A percentile compares a stretch with the other conserved stretches of the same genome.
phyloP scores from a whole-genome alignment of 2,888 invertebrate genomes.

The Catocala sponsa region DNA sequence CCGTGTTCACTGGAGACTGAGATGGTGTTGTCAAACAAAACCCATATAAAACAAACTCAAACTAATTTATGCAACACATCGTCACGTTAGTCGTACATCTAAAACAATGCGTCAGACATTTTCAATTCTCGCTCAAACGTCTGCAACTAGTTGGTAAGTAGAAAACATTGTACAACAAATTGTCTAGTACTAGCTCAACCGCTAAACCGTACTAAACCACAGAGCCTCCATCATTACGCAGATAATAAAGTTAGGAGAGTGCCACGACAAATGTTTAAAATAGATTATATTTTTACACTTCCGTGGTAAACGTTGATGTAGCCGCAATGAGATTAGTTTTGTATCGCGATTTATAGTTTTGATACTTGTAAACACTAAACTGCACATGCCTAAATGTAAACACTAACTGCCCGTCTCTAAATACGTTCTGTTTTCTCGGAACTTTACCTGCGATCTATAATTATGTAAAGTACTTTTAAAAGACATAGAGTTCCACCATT shows the following conservation, averaged over 20 bases:
- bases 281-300: slow-evolving; percentile 86
- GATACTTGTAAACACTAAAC: slow-evolving; percentile 35
- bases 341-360: slow-evolving; percentile 38
- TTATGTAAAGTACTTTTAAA: too few species aligned
- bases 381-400: too few species aligned
- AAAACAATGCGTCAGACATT: too few species aligned
- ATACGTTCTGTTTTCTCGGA: too few species aligned
- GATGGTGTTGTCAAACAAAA: too few species aligned
- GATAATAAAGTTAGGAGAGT: slow-evolving; percentile 56
- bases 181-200: slow-evolving; percentile 55
- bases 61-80: too few species aligned
- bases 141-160: slow-evolving; percentile 29
- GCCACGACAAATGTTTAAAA: slow-evolving; percentile 84
- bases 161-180: slow-evolving; percentile 33
- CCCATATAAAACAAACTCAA: too few species aligned
- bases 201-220: slow-evolving; percentile 64
- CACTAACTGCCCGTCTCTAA: too few species aligned
- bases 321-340: slow-evolving; percentile 76
- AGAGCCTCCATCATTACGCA: slow-evolving; percentile 61
- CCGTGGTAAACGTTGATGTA: slow-evolving; percentile 72
- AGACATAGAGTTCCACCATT: too few species aligned
- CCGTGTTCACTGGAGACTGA: too few species aligned
- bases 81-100: too few species aligned
- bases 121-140: background rate
- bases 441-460: too few species aligned